Evolutionary conservation across 64 coral and sea anemone species (phyloP), one percentile per base, ranked within the genome.

Genomic region (Anthopleura sola): DNA sequence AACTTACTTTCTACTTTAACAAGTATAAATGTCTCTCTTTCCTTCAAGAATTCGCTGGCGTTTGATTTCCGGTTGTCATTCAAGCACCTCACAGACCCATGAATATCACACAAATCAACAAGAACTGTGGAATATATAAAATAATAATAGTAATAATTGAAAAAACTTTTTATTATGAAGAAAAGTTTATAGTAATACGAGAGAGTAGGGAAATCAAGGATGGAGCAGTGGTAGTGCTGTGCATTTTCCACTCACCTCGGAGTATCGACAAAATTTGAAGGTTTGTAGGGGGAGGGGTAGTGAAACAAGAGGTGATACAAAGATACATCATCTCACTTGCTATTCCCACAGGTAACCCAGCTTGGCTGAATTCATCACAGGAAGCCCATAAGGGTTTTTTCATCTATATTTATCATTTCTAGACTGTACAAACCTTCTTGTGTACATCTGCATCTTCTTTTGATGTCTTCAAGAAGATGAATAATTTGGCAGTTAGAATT

Each of bases 391-490:
- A 44, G 9, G 40, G 9, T 44, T 6, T 44, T 44, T 3, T 44
- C 9, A 44, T 2, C 4, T 3, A 44, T 44, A 3, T 3, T 6
- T 8, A 44, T 44, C 40, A 0, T 44, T 3, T 44, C 5, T 66
- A 23, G 5, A 32, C 13, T 34, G 3, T 71, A 71, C 66, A 32
- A 71, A 96, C 94, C 94, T 88, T 91, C 91, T 7, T 92, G 86
- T 13, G 78, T 50, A 51, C 90, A 96, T 38, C 84, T 89, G 36
- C 94, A 96, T 86, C 94, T 87, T 54, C 91, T 84, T 68, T 92
- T 96, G 80, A 96, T 96, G 83, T 96, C 91, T 71, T 96, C 82
- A 44, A 96, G 56, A 49, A 96, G 90, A 83, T 96, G 91, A 78
- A 96, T 60, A 33, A 82, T 89, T 62, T 86, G 91, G 39, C 94